These are phyloP conservation scores for Pantherophis alleghaniensis DNA, from an alignment of 2,797 vertebrate genomes.

Conservation along the genomic window DNA sequence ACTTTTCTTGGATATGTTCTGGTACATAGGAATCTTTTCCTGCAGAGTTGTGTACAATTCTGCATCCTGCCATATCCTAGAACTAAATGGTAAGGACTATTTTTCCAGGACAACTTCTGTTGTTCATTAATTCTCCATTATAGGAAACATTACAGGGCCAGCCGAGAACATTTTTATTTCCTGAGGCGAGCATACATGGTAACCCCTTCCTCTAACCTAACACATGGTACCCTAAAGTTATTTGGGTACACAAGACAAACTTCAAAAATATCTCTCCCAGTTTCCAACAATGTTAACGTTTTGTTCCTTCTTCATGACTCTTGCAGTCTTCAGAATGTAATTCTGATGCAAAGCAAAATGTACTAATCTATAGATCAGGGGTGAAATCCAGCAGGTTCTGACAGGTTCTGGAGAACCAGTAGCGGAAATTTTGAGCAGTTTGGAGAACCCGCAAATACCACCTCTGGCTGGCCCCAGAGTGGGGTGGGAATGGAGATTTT, in stretches of 20 bases:
- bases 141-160: background rate
- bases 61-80: background rate
- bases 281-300: background rate
- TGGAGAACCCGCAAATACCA: no score
- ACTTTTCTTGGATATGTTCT: background rate
- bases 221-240: background rate
- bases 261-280: background rate
- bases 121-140: background rate
- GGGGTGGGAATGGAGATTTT: no score
- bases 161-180: background rate
- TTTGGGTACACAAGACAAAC: background rate
- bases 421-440: no score
- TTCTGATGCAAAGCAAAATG: background rate
- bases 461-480: no score
- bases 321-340: background rate
- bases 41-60: background rate
- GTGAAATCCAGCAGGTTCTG: no score
- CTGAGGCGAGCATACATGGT: background rate
- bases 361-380: background rate
- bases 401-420: no score
- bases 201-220: background rate
- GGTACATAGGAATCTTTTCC: background rate
- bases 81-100: background rate
- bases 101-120: background rate
- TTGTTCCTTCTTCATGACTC: background rate